Base-by-base conservation (phyloP, 2,113 vertebrate genomes). In the Neodontobutis hainanensis region DNA sequence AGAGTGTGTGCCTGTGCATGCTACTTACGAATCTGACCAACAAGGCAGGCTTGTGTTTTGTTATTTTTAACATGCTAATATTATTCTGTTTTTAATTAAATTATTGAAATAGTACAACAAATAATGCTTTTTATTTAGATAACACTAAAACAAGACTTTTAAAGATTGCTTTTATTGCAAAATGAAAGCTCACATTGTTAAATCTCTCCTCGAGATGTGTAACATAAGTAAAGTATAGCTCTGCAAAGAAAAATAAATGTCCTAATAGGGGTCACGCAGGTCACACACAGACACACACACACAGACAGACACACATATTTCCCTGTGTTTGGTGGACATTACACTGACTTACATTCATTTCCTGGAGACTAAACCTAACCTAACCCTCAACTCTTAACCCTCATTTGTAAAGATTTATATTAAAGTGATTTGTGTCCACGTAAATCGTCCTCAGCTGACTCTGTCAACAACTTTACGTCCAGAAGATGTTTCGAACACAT, bases 241-340 rank as follows among this genome's bases (percentile, higher is more conserved):
- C 50, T 27, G 62, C 68, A 58, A 75, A 81, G 44, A 35, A 79
- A 86, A 85, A 84, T 67, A 80, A 82, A 85, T 71, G 58, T 55
- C 67, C 12, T 80, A 69, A 84, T 64, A 62, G 38, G 57, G 83
- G 68, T 68, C 61, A 51, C 15, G 27, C 44, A 62, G 81, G 81
- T 77, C 82, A 73, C 49, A 35, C 61, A 32, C 52, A 62, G 34
- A 65, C 61, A 64, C 56, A 51, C 55, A 60, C 62, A 70, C 66
- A 63, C 58, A 65, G 48, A 65, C 50, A 56, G 49, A 66, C 53
- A 78, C 58, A 34, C 48, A 63, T 6, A 15, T 35, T 5, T 11
- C 11, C 27, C 11, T 14, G 35, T 46, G 44, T 46, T 46, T 11
- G 6, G 44, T 36, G 14, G 32, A 34, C 50, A 34, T 7, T 52